These are phyloP conservation scores for Tribolium freemani DNA, from an alignment of 2,888 invertebrate genomes.

Conservation along the genomic window DNA sequence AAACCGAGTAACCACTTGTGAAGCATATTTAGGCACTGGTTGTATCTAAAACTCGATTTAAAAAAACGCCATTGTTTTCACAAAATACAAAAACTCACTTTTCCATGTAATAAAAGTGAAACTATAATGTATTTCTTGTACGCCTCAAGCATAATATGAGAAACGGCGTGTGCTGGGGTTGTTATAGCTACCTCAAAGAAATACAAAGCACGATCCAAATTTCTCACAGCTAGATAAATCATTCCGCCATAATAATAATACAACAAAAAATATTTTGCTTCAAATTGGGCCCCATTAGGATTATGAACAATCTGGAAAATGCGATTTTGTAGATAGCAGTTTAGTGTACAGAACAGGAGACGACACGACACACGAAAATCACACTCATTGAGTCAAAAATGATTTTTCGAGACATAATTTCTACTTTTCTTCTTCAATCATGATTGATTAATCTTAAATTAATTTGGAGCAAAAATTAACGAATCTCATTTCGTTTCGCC, in stretches of 20 bases:
- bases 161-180: conserved; percentile 94
- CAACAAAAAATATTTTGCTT: conserved; percentile 90
- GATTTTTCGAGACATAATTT: too few relatives aligned
- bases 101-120: conserved; percentile 91
- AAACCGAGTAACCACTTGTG: conserved; percentile 88
- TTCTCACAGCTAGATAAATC: conserved; percentile 95
- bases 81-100: conserved; percentile 71
- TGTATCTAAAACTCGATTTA: conserved; percentile 67
- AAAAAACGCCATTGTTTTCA: background rate
- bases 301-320: conserved; percentile 58
- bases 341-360: too few relatives aligned
- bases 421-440: too few relatives aligned
- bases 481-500: too few relatives aligned
- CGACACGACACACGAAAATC: too few relatives aligned
- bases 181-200: conserved; percentile 97
- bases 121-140: conserved; percentile 97
- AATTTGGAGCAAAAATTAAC: too few relatives aligned
- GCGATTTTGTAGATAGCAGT: background rate
- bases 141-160: conserved; percentile 97
- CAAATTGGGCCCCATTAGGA: conserved; percentile 79
- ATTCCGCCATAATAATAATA: conserved; percentile 99
- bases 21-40: conserved; percentile 90
- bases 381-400: too few relatives aligned
- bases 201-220: conserved; percentile 92
- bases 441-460: too few relatives aligned